These are phyloP conservation scores for Atractosteus spatula DNA, from an alignment of 2,113 vertebrate species.

Conservation along the genomic window DNA sequence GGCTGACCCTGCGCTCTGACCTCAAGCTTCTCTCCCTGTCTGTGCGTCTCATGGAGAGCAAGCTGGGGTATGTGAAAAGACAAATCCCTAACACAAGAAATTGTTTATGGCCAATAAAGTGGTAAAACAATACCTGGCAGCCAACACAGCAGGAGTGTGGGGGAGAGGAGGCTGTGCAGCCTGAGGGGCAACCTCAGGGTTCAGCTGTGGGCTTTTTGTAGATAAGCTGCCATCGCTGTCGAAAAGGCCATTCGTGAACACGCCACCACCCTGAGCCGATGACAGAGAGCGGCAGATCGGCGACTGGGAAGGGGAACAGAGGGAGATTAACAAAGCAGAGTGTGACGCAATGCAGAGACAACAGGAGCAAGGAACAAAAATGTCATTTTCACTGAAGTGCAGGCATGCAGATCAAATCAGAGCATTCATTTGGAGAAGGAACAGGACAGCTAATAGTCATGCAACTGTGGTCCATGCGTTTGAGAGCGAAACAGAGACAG, in stretches of 20 bases:
- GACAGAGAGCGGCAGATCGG: slow-evolving; percentile 32
- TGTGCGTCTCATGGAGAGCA: too few relatives aligned
- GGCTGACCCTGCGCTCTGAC: too few relatives aligned
- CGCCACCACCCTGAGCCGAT: slow-evolving; percentile 58
- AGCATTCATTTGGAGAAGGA: too few relatives aligned
- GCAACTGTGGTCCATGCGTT: not conserved
- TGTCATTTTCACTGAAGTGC: not conserved
- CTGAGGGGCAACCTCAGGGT: slow-evolving; percentile 47
- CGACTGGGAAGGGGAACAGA: not conserved
- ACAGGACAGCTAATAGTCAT: not conserved
- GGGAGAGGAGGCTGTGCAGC: slow-evolving; percentile 48
- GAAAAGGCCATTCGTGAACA: slow-evolving; percentile 74
- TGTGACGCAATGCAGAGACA: not conserved
- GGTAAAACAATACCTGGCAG: slow-evolving; percentile 62
- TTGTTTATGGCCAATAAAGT: too few relatives aligned
- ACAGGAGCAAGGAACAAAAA: not conserved
- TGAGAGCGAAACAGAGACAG: not conserved
- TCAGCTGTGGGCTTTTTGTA: slow-evolving; percentile 54
- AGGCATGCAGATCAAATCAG: too few relatives aligned
- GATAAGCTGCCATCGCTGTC: slow-evolving; percentile 56
- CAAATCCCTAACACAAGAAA: too few relatives aligned
- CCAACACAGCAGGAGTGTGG: slow-evolving; percentile 59
- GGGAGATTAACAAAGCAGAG: not conserved
- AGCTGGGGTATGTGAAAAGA: too few relatives aligned
- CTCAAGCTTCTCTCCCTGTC: too few relatives aligned